These are phyloP conservation scores for Actias luna DNA, from an alignment of 2,888 invertebrate genomes.

Conservation along the genomic window DNA sequence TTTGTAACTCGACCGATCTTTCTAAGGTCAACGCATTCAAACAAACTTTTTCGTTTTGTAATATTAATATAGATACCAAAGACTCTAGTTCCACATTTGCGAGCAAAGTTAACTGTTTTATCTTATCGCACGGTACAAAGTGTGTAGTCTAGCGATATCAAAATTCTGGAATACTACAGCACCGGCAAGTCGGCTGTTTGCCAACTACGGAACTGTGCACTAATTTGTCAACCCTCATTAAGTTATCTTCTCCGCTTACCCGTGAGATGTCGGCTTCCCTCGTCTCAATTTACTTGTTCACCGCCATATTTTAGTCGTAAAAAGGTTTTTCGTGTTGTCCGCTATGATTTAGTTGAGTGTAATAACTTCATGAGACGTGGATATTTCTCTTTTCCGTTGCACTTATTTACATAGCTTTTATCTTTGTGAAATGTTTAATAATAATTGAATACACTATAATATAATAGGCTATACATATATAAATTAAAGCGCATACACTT, in stretches of 20 bases:
- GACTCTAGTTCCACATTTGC: neutral
- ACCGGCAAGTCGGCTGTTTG: constrained; percentile 44
- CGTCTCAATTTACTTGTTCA: constrained; percentile 32
- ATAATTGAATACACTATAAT: neutral
- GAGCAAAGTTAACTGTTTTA: neutral
- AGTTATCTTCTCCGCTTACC: constrained; percentile 55
- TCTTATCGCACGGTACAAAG: constrained; percentile 1
- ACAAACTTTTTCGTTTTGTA: too few relatives aligned
- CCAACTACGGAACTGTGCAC: constrained; percentile 53
- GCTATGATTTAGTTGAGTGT: constrained; percentile 41
- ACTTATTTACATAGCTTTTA: neutral
- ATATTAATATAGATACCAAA: too few relatives aligned
- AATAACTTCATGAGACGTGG: constrained; percentile 12
- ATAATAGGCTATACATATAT: neutral
- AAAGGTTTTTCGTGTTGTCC: constrained; percentile 54
- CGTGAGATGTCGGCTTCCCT: constrained; percentile 51
- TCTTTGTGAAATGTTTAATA: neutral
- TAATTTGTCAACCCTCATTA: constrained; percentile 71
- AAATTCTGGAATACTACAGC: constrained; percentile 19
- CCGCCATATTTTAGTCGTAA: constrained; percentile 34
- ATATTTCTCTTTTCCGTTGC: neutral
- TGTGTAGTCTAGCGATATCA: neutral
- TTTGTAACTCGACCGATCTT: too few relatives aligned
- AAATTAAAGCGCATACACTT: neutral
- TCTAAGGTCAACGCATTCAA: too few relatives aligned